phyloP scores from a whole-genome alignment of 1,140 invertebrate genomes.

The Bacillus rossius region DNA sequence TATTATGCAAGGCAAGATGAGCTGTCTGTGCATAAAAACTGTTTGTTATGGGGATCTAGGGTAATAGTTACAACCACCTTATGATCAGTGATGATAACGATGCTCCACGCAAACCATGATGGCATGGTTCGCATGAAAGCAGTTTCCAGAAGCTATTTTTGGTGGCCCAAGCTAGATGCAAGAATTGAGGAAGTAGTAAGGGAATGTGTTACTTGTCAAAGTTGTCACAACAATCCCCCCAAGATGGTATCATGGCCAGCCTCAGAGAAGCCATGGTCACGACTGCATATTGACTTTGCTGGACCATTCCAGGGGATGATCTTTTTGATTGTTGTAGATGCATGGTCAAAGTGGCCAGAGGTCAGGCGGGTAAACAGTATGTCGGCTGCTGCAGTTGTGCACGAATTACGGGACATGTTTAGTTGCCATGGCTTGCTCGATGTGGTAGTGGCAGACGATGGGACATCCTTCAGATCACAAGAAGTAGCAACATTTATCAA shows the following conservation, averaged over 20 bases:
- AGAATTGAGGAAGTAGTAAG: constrained; percentile 29
- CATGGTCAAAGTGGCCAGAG: constrained; percentile 40
- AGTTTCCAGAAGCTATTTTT: constrained; percentile 35
- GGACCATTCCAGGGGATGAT: constrained; percentile 13
- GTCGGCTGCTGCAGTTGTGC: constrained; percentile 5
- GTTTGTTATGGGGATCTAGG: constrained; percentile 17
- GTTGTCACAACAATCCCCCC: constrained; percentile 22
- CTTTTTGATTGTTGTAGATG: constrained; percentile 29
- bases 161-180: constrained; percentile 38
- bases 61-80: constrained; percentile 30
- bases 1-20: neutral
- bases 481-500: constrained; percentile 26
- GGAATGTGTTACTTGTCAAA: constrained; percentile 8
- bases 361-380: constrained; percentile 19
- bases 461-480: constrained; percentile 19
- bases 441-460: constrained; percentile 28
- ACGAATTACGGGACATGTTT: constrained; percentile 22
- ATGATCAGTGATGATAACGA: constrained; percentile 22
- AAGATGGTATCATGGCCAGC: constrained; percentile 28
- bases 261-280: constrained; percentile 38
- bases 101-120: constrained; percentile 36
- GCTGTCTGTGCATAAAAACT: constrained; percentile 12
- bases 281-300: constrained; percentile 34
- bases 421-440: constrained; percentile 21
- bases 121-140: constrained; percentile 38